A percentile compares a stretch with the other conserved stretches of the same genome.
These are phyloP conservation scores for Columba guinea DNA, from an alignment of 2,797 vertebrate species.

Conservation along the genomic window DNA sequence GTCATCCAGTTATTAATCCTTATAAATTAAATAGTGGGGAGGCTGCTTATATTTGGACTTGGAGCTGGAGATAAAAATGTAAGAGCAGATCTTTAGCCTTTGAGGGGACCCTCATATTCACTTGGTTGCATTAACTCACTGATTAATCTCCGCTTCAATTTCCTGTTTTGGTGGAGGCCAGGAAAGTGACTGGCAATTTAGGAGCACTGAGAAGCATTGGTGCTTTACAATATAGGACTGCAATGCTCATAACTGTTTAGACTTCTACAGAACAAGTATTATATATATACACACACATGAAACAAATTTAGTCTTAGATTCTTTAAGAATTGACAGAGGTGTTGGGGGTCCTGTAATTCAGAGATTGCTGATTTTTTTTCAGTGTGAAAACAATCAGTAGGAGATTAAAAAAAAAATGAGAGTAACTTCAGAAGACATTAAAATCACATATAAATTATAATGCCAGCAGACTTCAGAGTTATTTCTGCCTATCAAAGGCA, in stretches of 20 bases:
- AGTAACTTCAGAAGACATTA: neutral
- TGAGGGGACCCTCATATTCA: neutral
- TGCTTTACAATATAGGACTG: neutral
- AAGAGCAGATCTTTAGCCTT: neutral
- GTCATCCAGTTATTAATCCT: neutral
- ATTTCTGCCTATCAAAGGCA: constrained; percentile 1
- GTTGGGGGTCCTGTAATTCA: neutral
- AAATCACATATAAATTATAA: neutral
- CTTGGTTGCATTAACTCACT: neutral
- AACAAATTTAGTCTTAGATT: neutral
- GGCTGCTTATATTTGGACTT: neutral
- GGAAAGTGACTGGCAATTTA: neutral
- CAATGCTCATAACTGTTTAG: neutral
- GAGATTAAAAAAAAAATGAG: neutral
- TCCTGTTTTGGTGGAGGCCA: neutral
- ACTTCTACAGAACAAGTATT: neutral
- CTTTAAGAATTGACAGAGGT: neutral
- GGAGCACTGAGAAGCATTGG: neutral
- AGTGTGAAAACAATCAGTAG: neutral
- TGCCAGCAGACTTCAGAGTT: neutral
- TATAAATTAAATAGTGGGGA: neutral
- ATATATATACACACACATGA: neutral
- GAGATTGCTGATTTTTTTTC: neutral
- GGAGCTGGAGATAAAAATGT: neutral
- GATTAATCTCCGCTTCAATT: neutral